These are phyloP conservation scores for Drosophila repletoides DNA, from an alignment of 1,140 invertebrate species.

Conservation along the genomic window DNA sequence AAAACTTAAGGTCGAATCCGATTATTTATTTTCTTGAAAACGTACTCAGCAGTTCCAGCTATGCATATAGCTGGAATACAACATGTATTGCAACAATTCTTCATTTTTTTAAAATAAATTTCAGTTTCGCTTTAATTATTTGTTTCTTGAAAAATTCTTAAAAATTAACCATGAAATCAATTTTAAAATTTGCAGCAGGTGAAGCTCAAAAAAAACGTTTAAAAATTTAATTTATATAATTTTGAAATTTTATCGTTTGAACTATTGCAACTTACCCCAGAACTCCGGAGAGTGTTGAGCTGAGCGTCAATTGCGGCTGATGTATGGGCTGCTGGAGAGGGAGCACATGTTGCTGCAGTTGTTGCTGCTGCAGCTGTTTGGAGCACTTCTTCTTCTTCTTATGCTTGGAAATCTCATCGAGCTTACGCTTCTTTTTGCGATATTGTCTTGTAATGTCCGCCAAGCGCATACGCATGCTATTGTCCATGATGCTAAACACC, in stretches of 20 bases:
- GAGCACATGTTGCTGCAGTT: slow-evolving; percentile 33
- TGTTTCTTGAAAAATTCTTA: too few species aligned
- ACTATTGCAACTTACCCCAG: slow-evolving; percentile 45
- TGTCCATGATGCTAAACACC: slow-evolving; percentile 89
- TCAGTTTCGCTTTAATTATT: too few species aligned
- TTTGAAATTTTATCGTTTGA: too few species aligned
- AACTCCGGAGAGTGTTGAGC: slow-evolving; percentile 47
- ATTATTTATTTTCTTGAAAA: too few species aligned
- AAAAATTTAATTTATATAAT: too few species aligned
- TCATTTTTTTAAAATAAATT: too few species aligned
- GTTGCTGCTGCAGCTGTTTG: slow-evolving; percentile 48
- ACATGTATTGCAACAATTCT: too few species aligned
- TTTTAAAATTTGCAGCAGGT: neutral
- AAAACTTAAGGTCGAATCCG: too few species aligned
- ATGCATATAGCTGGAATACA: too few species aligned
- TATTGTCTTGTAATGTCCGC: slow-evolving; percentile 92
- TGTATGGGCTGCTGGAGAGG: slow-evolving; percentile 29
- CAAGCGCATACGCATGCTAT: slow-evolving; percentile 90
- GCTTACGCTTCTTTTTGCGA: slow-evolving; percentile 91
- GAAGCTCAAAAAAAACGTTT: neutral
- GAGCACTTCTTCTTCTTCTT: slow-evolving; percentile 78
- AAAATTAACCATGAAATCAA: too few species aligned
- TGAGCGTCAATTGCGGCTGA: slow-evolving; percentile 60
- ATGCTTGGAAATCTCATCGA: slow-evolving; percentile 86
- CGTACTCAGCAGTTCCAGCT: too few species aligned